Evolutionary conservation across 2,888 invertebrate genomes (phyloP).

Genomic region (Bimastos eiseni): DNA sequence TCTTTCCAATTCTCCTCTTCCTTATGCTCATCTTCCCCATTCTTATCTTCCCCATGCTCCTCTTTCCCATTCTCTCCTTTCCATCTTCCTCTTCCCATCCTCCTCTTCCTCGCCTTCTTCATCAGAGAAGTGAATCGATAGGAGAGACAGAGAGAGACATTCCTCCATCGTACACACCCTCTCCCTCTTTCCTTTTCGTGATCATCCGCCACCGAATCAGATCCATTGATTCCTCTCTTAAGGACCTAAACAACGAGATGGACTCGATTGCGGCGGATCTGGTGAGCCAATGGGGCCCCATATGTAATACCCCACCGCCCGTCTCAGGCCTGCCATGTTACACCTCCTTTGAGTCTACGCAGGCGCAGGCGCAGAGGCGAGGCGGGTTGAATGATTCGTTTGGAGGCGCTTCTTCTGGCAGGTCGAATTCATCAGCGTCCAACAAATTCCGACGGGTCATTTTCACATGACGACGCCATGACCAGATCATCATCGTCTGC

Average conservation of each 20-base stretch:
- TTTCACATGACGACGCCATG: background rate
- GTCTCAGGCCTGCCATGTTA: background rate
- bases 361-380: background rate
- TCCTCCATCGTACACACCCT: background rate
- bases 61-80: no score
- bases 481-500: conserved; percentile 14
- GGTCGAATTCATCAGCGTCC: background rate
- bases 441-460: background rate
- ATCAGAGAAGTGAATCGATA: no score
- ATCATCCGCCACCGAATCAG: background rate
- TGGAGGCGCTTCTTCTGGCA: background rate
- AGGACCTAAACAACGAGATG: background rate
- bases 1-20: background rate
- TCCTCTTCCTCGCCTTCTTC: background rate
- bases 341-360: background rate
- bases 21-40: no score
- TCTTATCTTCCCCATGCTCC: background rate
- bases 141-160: no score
- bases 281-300: background rate
- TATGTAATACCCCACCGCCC: background rate
- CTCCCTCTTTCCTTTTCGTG: no score
- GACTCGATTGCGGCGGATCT: background rate
- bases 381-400: background rate
- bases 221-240: background rate
- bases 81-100: background rate